Percentiles rank a stretch among this genome's conserved stretches.
Conservation (phyloP, 2,797 vertebrate genomes). For the Acanthis flammea region DNA sequence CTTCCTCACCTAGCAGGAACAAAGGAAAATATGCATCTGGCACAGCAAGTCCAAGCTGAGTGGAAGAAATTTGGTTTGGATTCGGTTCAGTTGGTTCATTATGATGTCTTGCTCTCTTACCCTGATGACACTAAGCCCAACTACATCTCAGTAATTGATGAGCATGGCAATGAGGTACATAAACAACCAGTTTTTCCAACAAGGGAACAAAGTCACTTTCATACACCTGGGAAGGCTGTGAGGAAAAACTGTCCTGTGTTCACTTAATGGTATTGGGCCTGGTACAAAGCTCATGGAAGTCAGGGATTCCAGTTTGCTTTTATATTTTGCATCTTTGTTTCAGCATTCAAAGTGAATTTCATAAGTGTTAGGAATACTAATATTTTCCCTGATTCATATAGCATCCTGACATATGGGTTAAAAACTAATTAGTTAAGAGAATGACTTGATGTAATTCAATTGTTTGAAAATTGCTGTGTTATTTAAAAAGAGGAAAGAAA, state of each 20-base stretch:
- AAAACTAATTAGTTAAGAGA: not conserved
- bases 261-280: not conserved
- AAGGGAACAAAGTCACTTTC: not conserved
- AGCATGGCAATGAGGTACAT: conserved; percentile 82
- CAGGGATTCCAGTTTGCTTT: not conserved
- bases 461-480: not conserved
- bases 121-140: conserved; percentile 88
- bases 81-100: conserved; percentile 86
- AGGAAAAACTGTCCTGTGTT: not conserved
- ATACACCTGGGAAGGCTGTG: not conserved
- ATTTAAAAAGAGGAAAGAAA: not conserved
- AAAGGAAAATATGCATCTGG: conserved; percentile 85
- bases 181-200: not conserved
- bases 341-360: not conserved
- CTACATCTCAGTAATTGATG: conserved; percentile 88
- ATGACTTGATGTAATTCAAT: not conserved
- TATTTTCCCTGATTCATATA: not conserved
- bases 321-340: not conserved
- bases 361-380: not conserved
- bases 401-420: not conserved
- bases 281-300: not conserved
- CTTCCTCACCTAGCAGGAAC: conserved; percentile 92
- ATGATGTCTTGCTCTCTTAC: conserved; percentile 93
- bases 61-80: conserved; percentile 92
- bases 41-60: conserved; percentile 85